phyloP scores from a whole-genome alignment of 2,888 invertebrate genomes.

The Macrophya annulata region DNA sequence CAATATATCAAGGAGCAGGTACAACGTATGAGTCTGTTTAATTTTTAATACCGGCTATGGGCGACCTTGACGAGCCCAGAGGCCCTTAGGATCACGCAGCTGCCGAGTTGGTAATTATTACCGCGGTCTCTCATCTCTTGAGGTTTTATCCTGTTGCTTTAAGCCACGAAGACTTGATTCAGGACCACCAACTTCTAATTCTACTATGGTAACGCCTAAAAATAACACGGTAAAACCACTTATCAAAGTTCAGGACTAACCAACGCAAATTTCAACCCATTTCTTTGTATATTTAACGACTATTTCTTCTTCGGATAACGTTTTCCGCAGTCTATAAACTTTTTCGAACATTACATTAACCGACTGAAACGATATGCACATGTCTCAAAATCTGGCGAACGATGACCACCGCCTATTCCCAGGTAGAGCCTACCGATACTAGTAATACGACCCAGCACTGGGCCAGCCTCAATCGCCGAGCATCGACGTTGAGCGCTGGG shows the following conservation, averaged over 20 bases:
- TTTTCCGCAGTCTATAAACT: background rate
- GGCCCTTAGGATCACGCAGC: constrained; percentile 45
- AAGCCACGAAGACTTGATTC: constrained; percentile 22
- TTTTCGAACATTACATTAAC: background rate
- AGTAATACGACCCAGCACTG: too few species aligned
- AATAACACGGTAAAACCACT: constrained; percentile 69
- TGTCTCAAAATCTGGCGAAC: background rate
- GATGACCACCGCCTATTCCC: background rate
- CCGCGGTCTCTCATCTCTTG: constrained; percentile 10
- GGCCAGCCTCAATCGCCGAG: too few species aligned
- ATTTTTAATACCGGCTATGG: constrained; percentile 35
- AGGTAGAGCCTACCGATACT: too few species aligned
- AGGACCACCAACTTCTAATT: constrained; percentile 32
- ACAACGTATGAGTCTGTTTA: background rate
- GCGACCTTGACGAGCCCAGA: constrained; percentile 35
- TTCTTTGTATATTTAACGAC: background rate
- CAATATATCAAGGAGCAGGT: constrained; percentile 11
- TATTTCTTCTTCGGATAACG: background rate
- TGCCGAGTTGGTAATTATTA: constrained; percentile 38
- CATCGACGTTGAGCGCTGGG: too few species aligned
- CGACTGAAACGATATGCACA: background rate
- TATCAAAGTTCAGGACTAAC: constrained; percentile 70
- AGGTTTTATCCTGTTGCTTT: background rate
- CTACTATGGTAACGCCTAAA: background rate
- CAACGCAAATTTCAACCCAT: constrained; percentile 46